phyloP scores from a whole-genome alignment of 2,888 invertebrate genomes.

The Achlya flavicornis region DNA sequence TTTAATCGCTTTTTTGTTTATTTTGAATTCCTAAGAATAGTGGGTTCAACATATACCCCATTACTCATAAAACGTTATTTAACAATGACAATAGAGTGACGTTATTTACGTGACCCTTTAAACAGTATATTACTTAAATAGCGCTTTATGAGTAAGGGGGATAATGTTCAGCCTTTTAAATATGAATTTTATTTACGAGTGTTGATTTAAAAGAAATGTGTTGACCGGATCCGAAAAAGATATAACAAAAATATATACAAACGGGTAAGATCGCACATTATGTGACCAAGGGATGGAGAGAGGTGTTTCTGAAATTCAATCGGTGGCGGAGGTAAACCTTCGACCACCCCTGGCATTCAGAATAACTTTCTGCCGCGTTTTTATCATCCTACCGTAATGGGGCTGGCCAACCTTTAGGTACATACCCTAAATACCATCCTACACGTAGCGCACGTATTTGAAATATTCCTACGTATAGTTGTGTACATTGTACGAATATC shows the following conservation, averaged over 20 bases:
- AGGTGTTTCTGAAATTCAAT: constrained; percentile 11
- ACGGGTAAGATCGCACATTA: constrained; percentile 10
- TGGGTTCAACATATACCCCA: background rate
- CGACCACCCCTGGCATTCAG: constrained; percentile 10
- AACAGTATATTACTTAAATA: too few relatives aligned
- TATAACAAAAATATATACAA: background rate
- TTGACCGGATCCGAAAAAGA: too few relatives aligned
- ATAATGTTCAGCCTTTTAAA: too few relatives aligned
- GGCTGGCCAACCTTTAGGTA: background rate
- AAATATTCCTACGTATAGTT: background rate
- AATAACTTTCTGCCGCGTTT: constrained; percentile 12
- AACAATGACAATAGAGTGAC: too few relatives aligned
- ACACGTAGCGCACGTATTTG: constrained; percentile 2
- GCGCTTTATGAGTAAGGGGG: too few relatives aligned
- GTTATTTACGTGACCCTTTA: too few relatives aligned
- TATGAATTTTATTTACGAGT: too few relatives aligned
- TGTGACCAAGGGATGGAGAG: constrained; percentile 8
- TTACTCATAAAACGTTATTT: too few relatives aligned
- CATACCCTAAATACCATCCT: background rate
- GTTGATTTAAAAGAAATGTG: too few relatives aligned
- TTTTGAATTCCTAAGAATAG: background rate
- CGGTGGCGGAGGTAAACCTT: background rate
- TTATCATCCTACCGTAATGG: constrained; percentile 5
- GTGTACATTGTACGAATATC: background rate
- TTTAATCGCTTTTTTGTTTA: too few relatives aligned